Percentiles rank a stretch among this genome's conserved stretches.
These are phyloP conservation scores for Euphonia xanthogaster DNA, from an alignment of 2,797 vertebrate genomes.

Conservation along the genomic window DNA sequence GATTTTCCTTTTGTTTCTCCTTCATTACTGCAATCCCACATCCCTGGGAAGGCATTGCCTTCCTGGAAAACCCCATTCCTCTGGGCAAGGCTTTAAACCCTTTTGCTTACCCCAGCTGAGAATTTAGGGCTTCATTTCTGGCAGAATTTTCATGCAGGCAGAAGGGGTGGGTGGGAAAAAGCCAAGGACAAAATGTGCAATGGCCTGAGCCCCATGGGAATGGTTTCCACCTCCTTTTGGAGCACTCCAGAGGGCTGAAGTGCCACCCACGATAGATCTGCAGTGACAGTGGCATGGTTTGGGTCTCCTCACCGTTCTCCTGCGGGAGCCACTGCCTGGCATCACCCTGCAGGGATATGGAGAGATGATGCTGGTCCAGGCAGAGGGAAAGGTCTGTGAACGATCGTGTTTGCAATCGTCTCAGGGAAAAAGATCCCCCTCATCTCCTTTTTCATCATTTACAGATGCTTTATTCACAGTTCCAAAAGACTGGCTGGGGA, in stretches of 20 bases:
- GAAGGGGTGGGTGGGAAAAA: background rate
- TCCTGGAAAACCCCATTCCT: background rate
- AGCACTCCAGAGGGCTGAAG: background rate
- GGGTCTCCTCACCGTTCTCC: background rate
- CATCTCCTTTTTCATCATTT: conserved; percentile 57
- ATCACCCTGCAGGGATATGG: rapidly evolving
- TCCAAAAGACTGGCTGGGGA: conserved; percentile 50
- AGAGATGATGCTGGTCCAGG: background rate
- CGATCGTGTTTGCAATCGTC: background rate
- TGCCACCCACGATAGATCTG: rapidly evolving
- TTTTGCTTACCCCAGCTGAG: background rate
- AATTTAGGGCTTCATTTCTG: background rate
- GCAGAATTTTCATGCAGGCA: background rate
- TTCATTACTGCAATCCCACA: rapidly evolving
- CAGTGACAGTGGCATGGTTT: background rate
- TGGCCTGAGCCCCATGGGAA: background rate
- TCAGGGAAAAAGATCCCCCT: conserved; percentile 8
- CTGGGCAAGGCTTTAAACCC: background rate
- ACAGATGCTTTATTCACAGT: background rate
- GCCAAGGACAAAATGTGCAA: background rate
- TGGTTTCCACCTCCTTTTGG: background rate
- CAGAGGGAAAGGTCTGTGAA: background rate
- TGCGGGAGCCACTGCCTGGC: background rate
- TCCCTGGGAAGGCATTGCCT: background rate
- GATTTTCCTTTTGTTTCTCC: background rate